Evolutionary conservation across 2,113 vertebrate genomes (phyloP), one percentile per base, ranked within the genome.

Genomic region (Otocyon megalotis): DNA sequence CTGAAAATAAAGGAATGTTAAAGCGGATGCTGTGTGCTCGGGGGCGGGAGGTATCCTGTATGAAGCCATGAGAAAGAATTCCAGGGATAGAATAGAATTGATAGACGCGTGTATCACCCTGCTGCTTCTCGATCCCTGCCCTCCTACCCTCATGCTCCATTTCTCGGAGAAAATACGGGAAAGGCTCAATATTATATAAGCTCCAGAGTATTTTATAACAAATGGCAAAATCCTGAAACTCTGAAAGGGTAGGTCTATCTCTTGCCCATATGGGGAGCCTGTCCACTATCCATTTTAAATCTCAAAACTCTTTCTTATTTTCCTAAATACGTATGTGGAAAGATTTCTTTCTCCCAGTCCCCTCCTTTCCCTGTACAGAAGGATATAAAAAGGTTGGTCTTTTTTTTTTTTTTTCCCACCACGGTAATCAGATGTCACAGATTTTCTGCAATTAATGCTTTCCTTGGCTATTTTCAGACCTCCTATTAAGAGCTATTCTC

Each of bases 391-490:
- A 74, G 53, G 63, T 3, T 1, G 62, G 17, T 83, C 19, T 62
- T 56, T 50, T 37, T n/a, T 54, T 43, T 53, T 56, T 28, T 65
- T 58, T 76, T 28, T 1, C 0, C 3, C 54, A 20, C 5, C 0
- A 16, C 10, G 2, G 35, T 67, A 17, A 84, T 90, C 62, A 48
- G 58, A 94, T 53, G 72, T 80, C 87, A 86, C 93, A 2, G 48
- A 37, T 37, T 77, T 76, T 67, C 37, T 54, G 89, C 87, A 58
- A 54, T 82, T 53, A 94, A 80, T 8, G 90, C 82, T 92, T 69
- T 82, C 72, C 65, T 28, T 35, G 84, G 89, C 79, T 97, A 85
- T 95, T 97, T 93, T 86, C 72, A 93, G 97, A 85, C 60, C 86
- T 93, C 88, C 87, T 83, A 56, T 96, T 95, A 95, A 60, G 65